phyloP scores from a whole-genome alignment of 2,888 invertebrate species.

The Cryptocephalus moraei region DNA sequence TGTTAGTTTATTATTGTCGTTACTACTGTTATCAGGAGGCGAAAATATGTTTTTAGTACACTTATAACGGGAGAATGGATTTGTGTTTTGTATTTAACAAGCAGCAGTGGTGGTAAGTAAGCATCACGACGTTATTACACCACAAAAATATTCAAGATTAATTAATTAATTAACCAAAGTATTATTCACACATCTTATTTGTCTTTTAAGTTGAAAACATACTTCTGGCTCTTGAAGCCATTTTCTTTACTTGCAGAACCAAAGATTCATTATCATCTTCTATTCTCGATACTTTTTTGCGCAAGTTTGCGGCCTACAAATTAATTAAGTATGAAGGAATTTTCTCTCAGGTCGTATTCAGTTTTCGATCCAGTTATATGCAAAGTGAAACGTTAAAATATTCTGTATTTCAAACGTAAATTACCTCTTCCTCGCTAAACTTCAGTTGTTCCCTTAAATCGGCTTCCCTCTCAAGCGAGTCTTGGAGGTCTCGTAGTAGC shows the following conservation, averaged over 20 bases:
- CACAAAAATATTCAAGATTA: too few species aligned
- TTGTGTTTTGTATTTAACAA: too few species aligned
- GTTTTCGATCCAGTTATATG: too few species aligned
- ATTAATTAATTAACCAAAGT: background rate
- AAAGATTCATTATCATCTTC: constrained; percentile 97
- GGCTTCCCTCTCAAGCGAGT: constrained; percentile 86
- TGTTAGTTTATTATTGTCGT: too few species aligned
- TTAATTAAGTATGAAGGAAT: background rate
- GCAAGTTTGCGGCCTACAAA: constrained; percentile 73
- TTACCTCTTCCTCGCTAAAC: constrained; percentile 87
- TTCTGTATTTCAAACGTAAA: constrained; percentile 1
- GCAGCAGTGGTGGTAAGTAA: too few species aligned
- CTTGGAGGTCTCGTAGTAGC: constrained; percentile 76
- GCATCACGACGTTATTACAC: too few species aligned
- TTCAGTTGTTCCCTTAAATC: constrained; percentile 86
- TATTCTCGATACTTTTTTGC: constrained; percentile 82
- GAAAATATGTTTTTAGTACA: too few species aligned
- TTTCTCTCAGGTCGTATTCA: too few species aligned
- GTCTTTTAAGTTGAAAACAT: constrained; percentile 37
- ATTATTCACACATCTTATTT: background rate
- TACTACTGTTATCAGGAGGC: too few species aligned
- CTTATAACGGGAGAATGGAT: too few species aligned
- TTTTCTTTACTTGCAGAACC: constrained; percentile 91
- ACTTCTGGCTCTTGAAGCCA: constrained; percentile 81
- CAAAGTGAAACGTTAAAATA: background rate